Conservation (phyloP, 2,888 invertebrate genomes). For the Teinopalpus imperialis region DNA sequence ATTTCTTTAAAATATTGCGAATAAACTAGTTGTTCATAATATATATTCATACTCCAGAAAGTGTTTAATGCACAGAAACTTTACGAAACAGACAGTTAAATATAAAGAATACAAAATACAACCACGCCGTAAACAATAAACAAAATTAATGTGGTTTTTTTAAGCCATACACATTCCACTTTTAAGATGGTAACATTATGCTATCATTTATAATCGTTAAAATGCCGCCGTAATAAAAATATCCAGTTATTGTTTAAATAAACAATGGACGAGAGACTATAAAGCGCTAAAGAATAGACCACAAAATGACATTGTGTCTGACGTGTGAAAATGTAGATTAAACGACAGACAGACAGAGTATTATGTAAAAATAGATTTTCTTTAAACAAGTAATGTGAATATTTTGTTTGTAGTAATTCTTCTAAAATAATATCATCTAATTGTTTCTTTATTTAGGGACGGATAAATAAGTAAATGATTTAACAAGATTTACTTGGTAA, state of each 20-base stretch:
- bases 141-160: constrained; percentile 31
- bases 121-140: constrained; percentile 32
- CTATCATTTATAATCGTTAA: constrained; percentile 69
- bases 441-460: too few relatives aligned
- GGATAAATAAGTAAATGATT: too few relatives aligned
- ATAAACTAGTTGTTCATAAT: constrained; percentile 21
- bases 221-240: constrained; percentile 66
- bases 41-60: constrained; percentile 10
- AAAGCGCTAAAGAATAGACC: constrained; percentile 63
- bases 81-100: constrained; percentile 21
- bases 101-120: constrained; percentile 24
- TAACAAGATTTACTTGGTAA: too few relatives aligned
- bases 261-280: constrained; percentile 69
- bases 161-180: constrained; percentile 31
- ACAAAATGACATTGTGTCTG: constrained; percentile 56
- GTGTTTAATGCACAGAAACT: constrained; percentile 14
- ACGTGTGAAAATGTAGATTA: constrained; percentile 64
- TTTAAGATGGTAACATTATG: constrained; percentile 41
- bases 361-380: constrained; percentile 6
- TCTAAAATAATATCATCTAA: too few relatives aligned
- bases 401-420: too few relatives aligned
- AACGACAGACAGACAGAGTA: not conserved
- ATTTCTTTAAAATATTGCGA: constrained; percentile 10
- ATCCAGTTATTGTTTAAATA: constrained; percentile 75
- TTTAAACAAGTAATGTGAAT: not conserved